Base-by-base conservation (phyloP, 2,888 invertebrate species). In the Spisula subtruncata region DNA sequence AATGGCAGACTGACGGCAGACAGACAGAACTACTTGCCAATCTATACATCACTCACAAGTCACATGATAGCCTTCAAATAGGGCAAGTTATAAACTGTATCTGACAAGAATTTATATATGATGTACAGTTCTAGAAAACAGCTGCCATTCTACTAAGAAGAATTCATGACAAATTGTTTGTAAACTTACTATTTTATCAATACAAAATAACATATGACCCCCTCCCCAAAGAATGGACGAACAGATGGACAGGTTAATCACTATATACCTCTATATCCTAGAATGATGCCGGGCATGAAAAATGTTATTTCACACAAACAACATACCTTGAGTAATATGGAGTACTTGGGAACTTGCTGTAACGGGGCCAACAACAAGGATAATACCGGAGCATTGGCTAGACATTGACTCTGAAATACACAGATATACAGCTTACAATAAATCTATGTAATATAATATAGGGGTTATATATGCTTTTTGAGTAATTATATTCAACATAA, bases 301-400 rank as follows among this genome's bases (percentile, higher is more conserved):
- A n/a, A n/a, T n/a, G n/a, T n/a, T n/a, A n/a, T n/a, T 8, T 16
- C 12, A 51, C 51, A 51, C 51, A 51, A 51, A 51, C 51, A 51
- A 16, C 25, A 10, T 91, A 96, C 96, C 96, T 97, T 97, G 14
- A 97, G 93, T n/a, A 97, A 95, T 4, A 97, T 95, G 60, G 97
- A 96, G 91, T 97, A 97, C 82, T 96, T 96, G 0, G 97, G 97
- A 86, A 97, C 95, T 86, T 97, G 95, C 91, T 97, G 97, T 16
- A 97, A 95, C 4, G 97, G 97, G 2, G 97, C 96, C 81, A 97
- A 94, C 66, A 97, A 94, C 90, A 97, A 96, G 6, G 96, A 95
- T n/a, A 96, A 96, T 48, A 97, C 93, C 82, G 91, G 92, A 16
- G 93, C 91, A 51, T 91, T 93, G 16, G 94, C 94, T 79, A 94